A percentile compares a stretch with the other conserved stretches of the same genome.
These are phyloP conservation scores for Pagetopsis macropterus DNA, from an alignment of 2,797 vertebrate genomes.

Conservation along the genomic window DNA sequence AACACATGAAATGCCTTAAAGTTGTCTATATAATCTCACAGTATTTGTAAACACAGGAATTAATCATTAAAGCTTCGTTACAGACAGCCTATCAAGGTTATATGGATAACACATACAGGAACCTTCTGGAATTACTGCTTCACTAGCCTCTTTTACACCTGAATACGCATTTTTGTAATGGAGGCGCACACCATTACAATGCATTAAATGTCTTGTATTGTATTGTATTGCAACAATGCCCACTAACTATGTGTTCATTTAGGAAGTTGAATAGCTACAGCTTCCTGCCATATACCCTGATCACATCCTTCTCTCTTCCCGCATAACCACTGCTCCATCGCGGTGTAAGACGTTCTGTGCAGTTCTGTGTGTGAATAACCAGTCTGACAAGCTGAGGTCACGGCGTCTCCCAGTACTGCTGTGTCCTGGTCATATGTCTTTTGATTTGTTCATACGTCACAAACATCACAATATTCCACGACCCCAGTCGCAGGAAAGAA, in stretches of 20 bases:
- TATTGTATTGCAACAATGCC: constrained; percentile 11
- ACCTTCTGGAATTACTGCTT: constrained; percentile 30
- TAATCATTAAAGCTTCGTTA: not conserved
- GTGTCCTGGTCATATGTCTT: constrained; percentile 75
- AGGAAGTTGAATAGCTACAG: not conserved
- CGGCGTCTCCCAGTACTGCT: constrained; percentile 81
- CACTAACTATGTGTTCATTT: not conserved
- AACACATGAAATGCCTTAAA: not conserved
- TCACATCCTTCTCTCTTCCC: constrained; percentile 10
- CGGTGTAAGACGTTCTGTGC: constrained; percentile 1
- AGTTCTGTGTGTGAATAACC: constrained; percentile 1
- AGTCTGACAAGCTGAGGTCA: constrained; percentile 50
- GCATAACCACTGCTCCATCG: not conserved
- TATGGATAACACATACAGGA: not conserved
- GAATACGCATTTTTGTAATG: constrained; percentile 5
- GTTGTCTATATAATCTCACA: constrained; percentile 6
- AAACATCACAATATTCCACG: constrained; percentile 93
- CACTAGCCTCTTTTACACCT: not conserved
- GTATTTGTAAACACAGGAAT: constrained; percentile 59
- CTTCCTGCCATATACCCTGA: constrained; percentile 1
- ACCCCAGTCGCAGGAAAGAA: constrained; percentile 90
- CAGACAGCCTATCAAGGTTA: constrained; percentile 11
- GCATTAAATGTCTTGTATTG: constrained; percentile 11
- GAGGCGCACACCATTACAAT: not conserved
- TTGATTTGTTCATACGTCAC: constrained; percentile 88